Evolutionary conservation across 2,888 invertebrate genomes (phyloP), one percentile per base, ranked within the genome.

Genomic region (Drosophila flavopinicola): DNA sequence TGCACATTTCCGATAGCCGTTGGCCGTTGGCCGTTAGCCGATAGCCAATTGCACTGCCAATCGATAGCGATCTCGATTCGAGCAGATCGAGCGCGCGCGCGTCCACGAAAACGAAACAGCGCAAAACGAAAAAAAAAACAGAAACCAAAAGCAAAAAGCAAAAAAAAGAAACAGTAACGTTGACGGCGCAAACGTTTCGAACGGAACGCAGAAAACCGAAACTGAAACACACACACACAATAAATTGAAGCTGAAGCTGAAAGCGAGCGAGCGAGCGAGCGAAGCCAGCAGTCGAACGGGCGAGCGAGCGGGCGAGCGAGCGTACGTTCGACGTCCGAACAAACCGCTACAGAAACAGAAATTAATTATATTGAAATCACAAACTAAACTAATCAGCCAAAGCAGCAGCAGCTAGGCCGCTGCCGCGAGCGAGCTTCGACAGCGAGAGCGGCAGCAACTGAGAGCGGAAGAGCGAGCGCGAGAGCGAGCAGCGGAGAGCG

Each of bases 281-380:
- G 23, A 23, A 52, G 37, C 75, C 56, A 48, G 27, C 70, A 44
- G 30, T 29, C 59, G 37, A 47, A 23, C 61, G 59, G 20, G 24
- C 58, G 54, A 5, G 13, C 29, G 41, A 24, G 39, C 69, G 69
- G 65, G 45, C 75, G 59, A 56, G 56, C 57, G 79, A 71, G 53
- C 74, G 49, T 37, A 66, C 67, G 68, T 73, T 57, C 54, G 66
- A 76, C 84, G 86, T 83, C 76, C 84, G 84, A 76, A 83, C 76
- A 73, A 85, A 74, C 76, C 80, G 80, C 80, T 68, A 80, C 84
- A 85, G 79, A 85, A 79, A 79, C 85, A 84, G 77, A 80, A 80
- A 80, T 80, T 80, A 80, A 80, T 80, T 80, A 80, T 80, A 80
- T 86, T 80, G 80, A 80, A 80, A 80, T 86, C 86, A 86, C 80